These are phyloP conservation scores for Tachysurus fulvidraco DNA, from an alignment of 2,113 vertebrate species.

Conservation along the genomic window DNA sequence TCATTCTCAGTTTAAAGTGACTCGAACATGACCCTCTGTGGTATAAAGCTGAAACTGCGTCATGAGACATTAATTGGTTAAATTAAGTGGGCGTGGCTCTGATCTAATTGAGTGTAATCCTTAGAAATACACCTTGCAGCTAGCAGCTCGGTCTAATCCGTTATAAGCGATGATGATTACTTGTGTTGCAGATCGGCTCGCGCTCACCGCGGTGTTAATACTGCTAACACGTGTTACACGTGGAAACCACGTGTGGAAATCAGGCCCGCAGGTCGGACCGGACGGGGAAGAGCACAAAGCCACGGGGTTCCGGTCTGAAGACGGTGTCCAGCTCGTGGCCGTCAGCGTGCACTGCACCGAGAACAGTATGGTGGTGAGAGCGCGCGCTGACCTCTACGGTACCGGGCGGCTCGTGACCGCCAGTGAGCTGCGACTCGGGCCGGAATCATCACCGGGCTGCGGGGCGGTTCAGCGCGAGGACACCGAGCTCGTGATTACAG, in stretches of 20 bases:
- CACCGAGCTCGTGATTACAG: constrained; percentile 22
- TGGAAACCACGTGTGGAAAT: not conserved
- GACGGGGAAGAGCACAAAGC: not conserved
- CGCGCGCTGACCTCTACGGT: constrained; percentile 16
- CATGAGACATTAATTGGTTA: not conserved
- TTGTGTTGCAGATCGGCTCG: not conserved
- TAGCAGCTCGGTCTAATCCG: not conserved
- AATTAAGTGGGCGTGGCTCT: constrained; percentile 5
- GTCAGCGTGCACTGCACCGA: constrained; percentile 36
- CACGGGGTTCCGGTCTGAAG: not conserved
- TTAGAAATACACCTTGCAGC: not conserved
- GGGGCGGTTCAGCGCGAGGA: not conserved
- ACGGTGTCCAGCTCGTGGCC: not conserved
- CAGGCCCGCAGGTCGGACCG: not conserved
- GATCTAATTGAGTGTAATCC: not conserved
- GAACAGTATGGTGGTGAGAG: constrained; percentile 29
- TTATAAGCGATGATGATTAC: not conserved
- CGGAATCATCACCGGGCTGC: not conserved
- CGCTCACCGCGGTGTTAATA: not conserved
- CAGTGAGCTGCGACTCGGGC: constrained; percentile 30
- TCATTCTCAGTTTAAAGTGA: no score
- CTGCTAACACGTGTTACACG: not conserved
- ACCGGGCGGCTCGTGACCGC: constrained; percentile 20
- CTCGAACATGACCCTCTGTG: no score
- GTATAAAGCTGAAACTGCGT: not conserved